Evolutionary conservation across 2,888 invertebrate species (phyloP).

Genomic region (Drosophila kanekoi): DNA sequence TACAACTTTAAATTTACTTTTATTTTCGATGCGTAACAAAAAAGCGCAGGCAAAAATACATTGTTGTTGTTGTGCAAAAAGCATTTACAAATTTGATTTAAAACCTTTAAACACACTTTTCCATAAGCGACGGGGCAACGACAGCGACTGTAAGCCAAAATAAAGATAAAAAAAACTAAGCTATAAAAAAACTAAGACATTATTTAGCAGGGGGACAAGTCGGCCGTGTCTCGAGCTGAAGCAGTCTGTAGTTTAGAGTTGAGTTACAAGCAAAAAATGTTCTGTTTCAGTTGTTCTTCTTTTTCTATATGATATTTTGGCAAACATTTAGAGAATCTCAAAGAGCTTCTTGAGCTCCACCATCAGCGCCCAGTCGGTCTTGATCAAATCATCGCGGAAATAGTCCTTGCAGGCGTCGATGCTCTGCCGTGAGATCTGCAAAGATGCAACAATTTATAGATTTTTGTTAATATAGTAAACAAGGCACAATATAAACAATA

Average conservation of each 20-base stretch:
- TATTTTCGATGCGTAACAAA: conserved; percentile 63
- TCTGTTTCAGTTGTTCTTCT: conserved; percentile 3
- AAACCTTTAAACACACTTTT: conserved; percentile 56
- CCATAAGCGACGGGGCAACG: conserved; percentile 6
- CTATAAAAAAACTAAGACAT: conserved; percentile 17
- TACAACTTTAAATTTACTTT: conserved; percentile 48
- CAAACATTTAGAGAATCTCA: conserved; percentile 92
- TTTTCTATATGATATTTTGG: conserved; percentile 48
- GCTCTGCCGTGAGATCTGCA: conserved; percentile 97
- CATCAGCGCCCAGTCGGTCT: conserved; percentile 99
- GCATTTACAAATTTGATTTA: conserved; percentile 65
- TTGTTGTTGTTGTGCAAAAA: conserved; percentile 44
- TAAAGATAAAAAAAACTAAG: conserved; percentile 34
- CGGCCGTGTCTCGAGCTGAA: conserved; percentile 26
- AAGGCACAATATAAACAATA: not conserved
- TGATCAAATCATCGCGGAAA: conserved; percentile 98
- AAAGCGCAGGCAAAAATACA: conserved; percentile 51
- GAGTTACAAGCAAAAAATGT: conserved; percentile 40
- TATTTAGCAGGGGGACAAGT: conserved; percentile 8
- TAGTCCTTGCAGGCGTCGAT: conserved; percentile 99
- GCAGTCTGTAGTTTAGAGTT: conserved; percentile 37
- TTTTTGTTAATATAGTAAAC: not conserved
- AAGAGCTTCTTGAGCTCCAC: conserved; percentile 99
- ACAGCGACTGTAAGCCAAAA: conserved; percentile 40
- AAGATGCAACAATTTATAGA: conserved; percentile 6